phyloP scores from a whole-genome alignment of 30 jellyfish, hydroid and myxozoan genomes.

The Aurelia coerulea region DNA sequence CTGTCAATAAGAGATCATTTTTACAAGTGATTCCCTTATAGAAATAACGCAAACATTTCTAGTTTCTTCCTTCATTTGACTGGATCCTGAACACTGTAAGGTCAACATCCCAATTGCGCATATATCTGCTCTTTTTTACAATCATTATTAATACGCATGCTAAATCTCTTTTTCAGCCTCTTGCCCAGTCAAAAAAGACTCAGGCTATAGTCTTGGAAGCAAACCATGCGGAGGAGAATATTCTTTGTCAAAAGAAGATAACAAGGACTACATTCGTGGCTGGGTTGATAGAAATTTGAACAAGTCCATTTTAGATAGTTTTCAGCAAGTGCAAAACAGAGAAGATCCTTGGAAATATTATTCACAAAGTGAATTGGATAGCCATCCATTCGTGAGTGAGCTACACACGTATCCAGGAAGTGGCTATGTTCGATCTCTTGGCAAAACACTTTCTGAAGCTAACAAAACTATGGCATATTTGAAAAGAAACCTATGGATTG shows the following conservation, averaged over 20 bases:
- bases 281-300: slow-evolving; percentile 5
- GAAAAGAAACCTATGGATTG: slow-evolving; percentile 73
- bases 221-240: slow-evolving; percentile 9
- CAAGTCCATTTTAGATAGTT: neutral
- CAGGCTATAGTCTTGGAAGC: neutral
- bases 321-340: neutral
- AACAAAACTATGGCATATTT: slow-evolving; percentile 24
- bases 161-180: no score
- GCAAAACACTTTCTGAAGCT: slow-evolving; percentile 48
- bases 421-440: slow-evolving; percentile 73
- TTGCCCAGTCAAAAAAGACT: no score
- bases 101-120: no score
- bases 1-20: no score
- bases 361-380: slow-evolving; percentile 27
- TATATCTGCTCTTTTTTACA: no score
- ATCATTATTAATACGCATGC: no score
- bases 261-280: slow-evolving; percentile 16
- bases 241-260: slow-evolving; percentile 6
- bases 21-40: no score
- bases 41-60: no score
- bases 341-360: slow-evolving; percentile 60
- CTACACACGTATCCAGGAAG: slow-evolving; percentile 76
- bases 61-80: no score
- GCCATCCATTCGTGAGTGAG: slow-evolving; percentile 15
- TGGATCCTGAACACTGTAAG: no score